phyloP scores from a whole-genome alignment of 2,797 vertebrate genomes.

The Spea hammondii region DNA sequence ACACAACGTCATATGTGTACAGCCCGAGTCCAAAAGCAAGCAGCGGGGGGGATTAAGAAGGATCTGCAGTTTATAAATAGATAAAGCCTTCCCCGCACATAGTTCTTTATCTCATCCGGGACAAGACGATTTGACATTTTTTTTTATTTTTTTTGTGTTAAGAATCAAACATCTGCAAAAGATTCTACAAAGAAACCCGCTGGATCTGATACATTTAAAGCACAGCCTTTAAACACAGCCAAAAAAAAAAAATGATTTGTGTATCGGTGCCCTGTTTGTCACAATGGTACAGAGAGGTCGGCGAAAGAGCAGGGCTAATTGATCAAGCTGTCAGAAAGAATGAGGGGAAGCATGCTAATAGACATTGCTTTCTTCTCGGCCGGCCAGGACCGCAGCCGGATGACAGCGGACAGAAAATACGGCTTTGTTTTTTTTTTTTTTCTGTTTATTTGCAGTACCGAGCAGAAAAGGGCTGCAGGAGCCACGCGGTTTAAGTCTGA shows the following conservation, averaged over 20 bases:
- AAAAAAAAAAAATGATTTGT: slow-evolving; percentile 4
- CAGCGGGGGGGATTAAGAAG: too few species aligned
- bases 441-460: slow-evolving; percentile 81
- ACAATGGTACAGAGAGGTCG: slow-evolving; percentile 79
- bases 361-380: slow-evolving; percentile 87
- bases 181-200: background rate
- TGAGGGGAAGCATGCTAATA: slow-evolving; percentile 93
- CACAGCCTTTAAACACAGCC: background rate
- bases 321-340: slow-evolving; percentile 93
- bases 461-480: slow-evolving; percentile 54
- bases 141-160: too few species aligned
- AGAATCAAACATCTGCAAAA: background rate
- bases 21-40: too few species aligned
- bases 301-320: slow-evolving; percentile 84
- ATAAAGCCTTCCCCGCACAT: too few species aligned
- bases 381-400: slow-evolving; percentile 77
- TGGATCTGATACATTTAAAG: background rate
- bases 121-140: too few species aligned
- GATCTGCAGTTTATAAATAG: too few species aligned
- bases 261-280: slow-evolving; percentile 79
- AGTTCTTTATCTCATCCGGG: too few species aligned
- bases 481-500: slow-evolving; percentile 72
- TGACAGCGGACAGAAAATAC: slow-evolving; percentile 79
- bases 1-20: too few species aligned
- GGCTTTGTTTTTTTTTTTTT: slow-evolving; percentile 72